Evolutionary conservation across 2,888 invertebrate species (phyloP), one percentile per base, ranked within the genome.

Genomic region (Pyrgus malvae): DNA sequence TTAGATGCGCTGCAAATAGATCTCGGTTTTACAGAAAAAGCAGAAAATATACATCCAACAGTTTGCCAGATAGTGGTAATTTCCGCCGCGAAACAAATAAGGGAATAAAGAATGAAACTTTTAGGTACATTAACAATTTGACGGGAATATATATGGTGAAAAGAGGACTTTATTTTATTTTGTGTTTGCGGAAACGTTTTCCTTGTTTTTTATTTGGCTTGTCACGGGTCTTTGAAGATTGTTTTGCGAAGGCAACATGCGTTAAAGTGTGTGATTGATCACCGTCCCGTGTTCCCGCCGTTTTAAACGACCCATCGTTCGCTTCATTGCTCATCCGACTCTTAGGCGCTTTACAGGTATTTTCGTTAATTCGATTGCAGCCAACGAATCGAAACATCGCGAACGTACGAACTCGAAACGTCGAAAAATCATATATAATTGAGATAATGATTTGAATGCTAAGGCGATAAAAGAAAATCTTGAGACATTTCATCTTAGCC

Each of bases 11-110:
- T 63, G 78, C 79, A 82, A 82, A 83, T 84, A 74, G 76, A 73
- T 62, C 64, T 31, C 66, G 66, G 31, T 65, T 72, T 66, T 72
- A 64, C 66, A 62, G 53, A 79, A 77, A 70, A 67, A 69, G 59
- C 63, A 64, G 6, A 21, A 12, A 64, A 68, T 68, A 58, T 71
- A 72, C 69, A 68, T 72, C 74, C 72, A 76, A 66, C 75, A 76
- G 70, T 72, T 74, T 67, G 65, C 68, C 67, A 70, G 73, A 69
- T 76, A 75, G 75, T 72, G 63, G 76, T 82, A 74, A 83, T 81
- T 83, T 83, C 82, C 81, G 74, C 72, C 73, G 70, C 59, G 60
- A 66, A 62, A 66, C 66, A 72, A 79, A 83, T 73, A 80, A 80
- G 75, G 76, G 72, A 38, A 49, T 33, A 33, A 41, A 77, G 72